These are phyloP conservation scores for Pangasius krempfi DNA, from an alignment of 2,797 vertebrate species.

Conservation along the genomic window DNA sequence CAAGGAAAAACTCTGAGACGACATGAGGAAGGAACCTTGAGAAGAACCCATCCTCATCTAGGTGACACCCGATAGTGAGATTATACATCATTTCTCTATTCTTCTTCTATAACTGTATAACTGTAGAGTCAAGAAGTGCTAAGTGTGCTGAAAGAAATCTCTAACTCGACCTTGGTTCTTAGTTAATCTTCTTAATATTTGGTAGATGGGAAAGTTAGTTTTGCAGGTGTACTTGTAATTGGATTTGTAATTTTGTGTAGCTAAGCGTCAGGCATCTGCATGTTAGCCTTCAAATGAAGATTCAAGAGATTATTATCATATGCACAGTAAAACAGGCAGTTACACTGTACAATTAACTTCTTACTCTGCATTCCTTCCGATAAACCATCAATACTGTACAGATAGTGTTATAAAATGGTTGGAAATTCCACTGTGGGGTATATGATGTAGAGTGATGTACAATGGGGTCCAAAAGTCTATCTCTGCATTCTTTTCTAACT, in stretches of 20 bases:
- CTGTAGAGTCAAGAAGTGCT: not conserved
- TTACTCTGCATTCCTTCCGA: too few relatives aligned
- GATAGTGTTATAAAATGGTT: too few relatives aligned
- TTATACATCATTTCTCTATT: not conserved
- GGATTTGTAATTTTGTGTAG: not conserved
- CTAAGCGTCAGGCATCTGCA: not conserved
- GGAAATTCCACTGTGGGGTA: too few relatives aligned
- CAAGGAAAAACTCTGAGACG: not conserved
- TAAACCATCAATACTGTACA: too few relatives aligned
- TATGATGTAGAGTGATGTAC: too few relatives aligned
- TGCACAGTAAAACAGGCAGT: too few relatives aligned
- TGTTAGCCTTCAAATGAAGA: not conserved
- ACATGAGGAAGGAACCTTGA: not conserved
- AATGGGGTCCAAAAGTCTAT: too few relatives aligned
- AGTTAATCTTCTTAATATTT: not conserved
- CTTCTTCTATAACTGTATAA: not conserved
- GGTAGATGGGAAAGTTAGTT: not conserved
- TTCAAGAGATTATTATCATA: too few relatives aligned
- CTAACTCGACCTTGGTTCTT: not conserved
- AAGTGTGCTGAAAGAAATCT: not conserved
- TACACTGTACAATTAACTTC: too few relatives aligned
- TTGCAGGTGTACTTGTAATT: too few relatives aligned
- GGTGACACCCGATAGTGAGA: not conserved
- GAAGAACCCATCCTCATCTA: not conserved
- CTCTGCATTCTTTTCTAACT: too few relatives aligned